Evolutionary conservation across 2,797 vertebrate genomes (phyloP).

Genomic region (Rhinophrynus dorsalis): DNA sequence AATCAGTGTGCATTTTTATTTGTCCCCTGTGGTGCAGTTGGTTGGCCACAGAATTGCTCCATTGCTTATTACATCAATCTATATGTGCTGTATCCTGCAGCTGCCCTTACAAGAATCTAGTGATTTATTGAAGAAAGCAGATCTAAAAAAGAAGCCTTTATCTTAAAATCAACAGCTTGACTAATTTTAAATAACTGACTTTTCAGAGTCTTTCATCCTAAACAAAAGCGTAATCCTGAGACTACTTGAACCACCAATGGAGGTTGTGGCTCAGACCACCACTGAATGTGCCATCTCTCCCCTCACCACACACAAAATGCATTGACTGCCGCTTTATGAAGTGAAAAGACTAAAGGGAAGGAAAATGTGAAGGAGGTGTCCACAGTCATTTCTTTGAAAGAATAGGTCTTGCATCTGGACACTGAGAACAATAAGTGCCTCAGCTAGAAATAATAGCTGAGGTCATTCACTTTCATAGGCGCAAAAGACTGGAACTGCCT

Average conservation of each 20-base stretch:
- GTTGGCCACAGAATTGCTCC: too few species aligned
- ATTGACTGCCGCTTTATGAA: slow-evolving; percentile 97
- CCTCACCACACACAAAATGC: slow-evolving; percentile 86
- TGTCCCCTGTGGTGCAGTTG: too few species aligned
- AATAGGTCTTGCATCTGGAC: slow-evolving; percentile 86
- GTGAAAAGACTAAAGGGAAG: slow-evolving; percentile 85
- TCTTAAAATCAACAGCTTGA: slow-evolving; percentile 90
- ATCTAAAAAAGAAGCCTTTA: slow-evolving; percentile 78
- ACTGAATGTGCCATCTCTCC: slow-evolving; percentile 82
- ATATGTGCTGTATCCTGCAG: slow-evolving; percentile 63
- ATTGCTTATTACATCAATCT: too few species aligned
- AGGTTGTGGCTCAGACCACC: slow-evolving; percentile 89
- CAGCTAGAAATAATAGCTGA: slow-evolving; percentile 80
- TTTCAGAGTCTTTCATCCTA: slow-evolving; percentile 91
- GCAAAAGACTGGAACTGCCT: slow-evolving; percentile 79
- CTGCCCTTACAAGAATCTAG: slow-evolving; percentile 69
- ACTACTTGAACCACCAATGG: slow-evolving; percentile 95
- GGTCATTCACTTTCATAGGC: slow-evolving; percentile 81
- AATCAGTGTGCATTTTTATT: too few species aligned
- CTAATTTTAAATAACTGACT: slow-evolving; percentile 98
- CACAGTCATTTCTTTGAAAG: slow-evolving; percentile 81
- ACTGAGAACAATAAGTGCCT: slow-evolving; percentile 84
- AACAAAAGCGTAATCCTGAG: slow-evolving; percentile 94
- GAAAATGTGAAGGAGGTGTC: slow-evolving; percentile 89
- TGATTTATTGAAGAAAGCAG: slow-evolving; percentile 82